These are phyloP conservation scores for Epinotia demarniana DNA, from an alignment of 2,888 invertebrate genomes.

Conservation along the genomic window DNA sequence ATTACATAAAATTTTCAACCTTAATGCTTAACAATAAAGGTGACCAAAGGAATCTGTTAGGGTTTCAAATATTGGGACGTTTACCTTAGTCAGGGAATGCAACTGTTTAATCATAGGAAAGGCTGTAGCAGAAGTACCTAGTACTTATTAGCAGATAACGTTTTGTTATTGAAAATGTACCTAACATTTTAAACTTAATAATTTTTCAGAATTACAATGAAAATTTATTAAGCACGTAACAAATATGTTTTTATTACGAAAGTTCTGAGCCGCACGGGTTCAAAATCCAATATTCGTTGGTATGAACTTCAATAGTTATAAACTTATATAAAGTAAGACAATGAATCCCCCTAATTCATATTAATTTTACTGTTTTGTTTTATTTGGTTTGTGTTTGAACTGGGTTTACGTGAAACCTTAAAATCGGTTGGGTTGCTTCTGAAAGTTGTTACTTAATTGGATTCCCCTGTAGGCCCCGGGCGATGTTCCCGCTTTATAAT, in stretches of 20 bases:
- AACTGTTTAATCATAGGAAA: no score
- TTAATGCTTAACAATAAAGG: no score
- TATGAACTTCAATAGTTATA: not conserved
- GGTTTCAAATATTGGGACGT: no score
- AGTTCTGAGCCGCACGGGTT: not conserved
- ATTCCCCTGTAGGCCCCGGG: constrained; percentile 46
- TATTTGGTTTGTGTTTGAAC: constrained; percentile 1
- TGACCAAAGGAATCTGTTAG: no score
- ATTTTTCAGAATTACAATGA: no score
- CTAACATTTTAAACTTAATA: no score
- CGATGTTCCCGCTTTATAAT: constrained; percentile 33
- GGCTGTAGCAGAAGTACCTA: no score
- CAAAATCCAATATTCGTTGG: not conserved
- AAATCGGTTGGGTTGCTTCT: constrained; percentile 48
- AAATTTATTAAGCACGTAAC: not conserved
- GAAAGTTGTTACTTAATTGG: constrained; percentile 52
- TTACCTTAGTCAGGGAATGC: no score
- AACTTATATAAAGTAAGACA: not conserved
- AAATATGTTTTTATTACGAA: not conserved
- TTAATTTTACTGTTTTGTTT: not conserved
- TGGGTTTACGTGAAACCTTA: constrained; percentile 47
- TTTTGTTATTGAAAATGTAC: no score
- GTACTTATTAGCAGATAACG: no score
- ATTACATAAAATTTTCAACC: no score
- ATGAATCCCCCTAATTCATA: not conserved